phyloP scores from a whole-genome alignment of 2,888 invertebrate species.

The Drosophila phalerata region DNA sequence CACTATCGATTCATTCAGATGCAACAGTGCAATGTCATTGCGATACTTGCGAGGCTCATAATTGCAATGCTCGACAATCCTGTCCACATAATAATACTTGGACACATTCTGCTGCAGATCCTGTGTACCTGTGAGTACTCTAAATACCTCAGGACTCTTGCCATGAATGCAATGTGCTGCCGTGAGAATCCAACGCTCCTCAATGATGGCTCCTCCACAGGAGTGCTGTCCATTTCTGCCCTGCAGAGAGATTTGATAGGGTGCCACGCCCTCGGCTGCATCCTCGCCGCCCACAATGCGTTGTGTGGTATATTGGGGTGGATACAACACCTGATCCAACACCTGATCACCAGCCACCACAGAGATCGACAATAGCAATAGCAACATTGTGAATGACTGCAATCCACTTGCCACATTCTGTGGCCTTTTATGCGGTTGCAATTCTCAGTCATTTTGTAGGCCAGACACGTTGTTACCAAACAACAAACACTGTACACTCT shows the following conservation, averaged over 20 bases:
- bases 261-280: slow-evolving; percentile 78
- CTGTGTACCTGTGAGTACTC: slow-evolving; percentile 81
- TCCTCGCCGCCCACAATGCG: slow-evolving; percentile 83
- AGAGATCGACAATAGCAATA: slow-evolving; percentile 19
- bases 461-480: slow-evolving; percentile 27
- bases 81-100: slow-evolving; percentile 73
- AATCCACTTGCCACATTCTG: not conserved
- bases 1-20: slow-evolving; percentile 87
- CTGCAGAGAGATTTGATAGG: slow-evolving; percentile 85
- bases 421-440: slow-evolving; percentile 38
- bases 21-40: slow-evolving; percentile 90
- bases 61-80: slow-evolving; percentile 77
- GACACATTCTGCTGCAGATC: slow-evolving; percentile 70
- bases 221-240: slow-evolving; percentile 72
- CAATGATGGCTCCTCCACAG: slow-evolving; percentile 84
- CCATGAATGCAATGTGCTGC: slow-evolving; percentile 83
- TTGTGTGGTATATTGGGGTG: slow-evolving; percentile 66
- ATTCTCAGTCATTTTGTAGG: slow-evolving; percentile 1
- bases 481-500: not conserved
- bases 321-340: slow-evolving; percentile 63
- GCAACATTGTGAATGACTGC: slow-evolving; percentile 46
- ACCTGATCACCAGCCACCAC: not conserved
- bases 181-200: slow-evolving; percentile 81
- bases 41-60: slow-evolving; percentile 78
- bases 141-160: slow-evolving; percentile 56